Conservation (phyloP, 2,888 invertebrate species). For the Lasioglossum morio region DNA sequence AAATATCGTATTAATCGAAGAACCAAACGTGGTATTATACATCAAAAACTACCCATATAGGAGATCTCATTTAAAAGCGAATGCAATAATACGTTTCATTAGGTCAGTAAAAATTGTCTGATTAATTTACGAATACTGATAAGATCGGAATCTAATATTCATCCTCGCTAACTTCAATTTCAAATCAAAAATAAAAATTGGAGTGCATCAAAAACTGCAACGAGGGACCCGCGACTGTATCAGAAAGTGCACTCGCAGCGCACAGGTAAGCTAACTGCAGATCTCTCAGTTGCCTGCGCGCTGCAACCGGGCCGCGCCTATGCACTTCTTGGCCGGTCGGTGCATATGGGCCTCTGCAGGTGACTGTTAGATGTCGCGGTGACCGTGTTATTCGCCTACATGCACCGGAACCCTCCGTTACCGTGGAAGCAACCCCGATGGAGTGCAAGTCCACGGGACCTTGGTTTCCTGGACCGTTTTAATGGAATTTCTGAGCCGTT, state of each 20-base stretch:
- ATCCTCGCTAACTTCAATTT: neutral
- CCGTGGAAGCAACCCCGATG: conserved; percentile 6
- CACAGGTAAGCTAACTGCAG: neutral
- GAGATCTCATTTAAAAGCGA: too few species aligned
- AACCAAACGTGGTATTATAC: too few species aligned
- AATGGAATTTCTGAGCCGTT: conserved; percentile 10
- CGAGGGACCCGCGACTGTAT: neutral
- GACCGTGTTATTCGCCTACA: neutral
- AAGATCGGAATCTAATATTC: neutral
- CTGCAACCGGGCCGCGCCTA: neutral
- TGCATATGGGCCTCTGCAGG: conserved; percentile 32
- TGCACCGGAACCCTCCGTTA: neutral
- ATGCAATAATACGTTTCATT: too few species aligned
- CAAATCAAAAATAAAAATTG: neutral
- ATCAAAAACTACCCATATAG: neutral
- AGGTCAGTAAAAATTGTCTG: neutral
- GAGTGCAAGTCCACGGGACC: neutral
- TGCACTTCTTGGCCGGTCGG: conserved; percentile 34
- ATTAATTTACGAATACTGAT: neutral
- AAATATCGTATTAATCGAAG: neutral
- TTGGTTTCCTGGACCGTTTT: neutral
- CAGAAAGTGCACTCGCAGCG: neutral
- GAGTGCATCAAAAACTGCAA: too few species aligned
- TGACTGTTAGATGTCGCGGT: conserved; percentile 65
- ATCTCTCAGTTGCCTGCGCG: conserved; percentile 5